A percentile compares a stretch with the other conserved stretches of the same genome.
phyloP scores from a whole-genome alignment of 2,797 vertebrate genomes.

The Scarus forsteni region DNA sequence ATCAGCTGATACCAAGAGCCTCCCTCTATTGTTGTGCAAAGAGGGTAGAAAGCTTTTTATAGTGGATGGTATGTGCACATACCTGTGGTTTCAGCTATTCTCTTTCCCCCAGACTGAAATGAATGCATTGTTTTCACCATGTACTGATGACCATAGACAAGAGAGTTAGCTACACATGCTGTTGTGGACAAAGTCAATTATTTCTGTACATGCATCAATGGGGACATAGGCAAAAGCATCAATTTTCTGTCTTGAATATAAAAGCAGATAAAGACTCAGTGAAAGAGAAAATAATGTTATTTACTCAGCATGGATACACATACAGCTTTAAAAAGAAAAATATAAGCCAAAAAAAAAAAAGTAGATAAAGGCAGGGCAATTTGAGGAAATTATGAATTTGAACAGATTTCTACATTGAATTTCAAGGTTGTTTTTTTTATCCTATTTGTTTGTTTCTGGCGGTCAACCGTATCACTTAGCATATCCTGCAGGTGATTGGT shows the following conservation, averaged over 20 bases:
- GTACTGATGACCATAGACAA: conserved; percentile 1
- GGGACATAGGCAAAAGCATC: background rate
- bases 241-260: background rate
- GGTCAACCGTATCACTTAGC: no score
- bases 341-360: background rate
- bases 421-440: no score
- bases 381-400: no score
- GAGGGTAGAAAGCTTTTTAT: conserved; percentile 21
- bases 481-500: no score
- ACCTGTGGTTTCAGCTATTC: background rate
- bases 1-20: background rate
- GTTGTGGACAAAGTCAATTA: no score
- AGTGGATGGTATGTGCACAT: conserved; percentile 4
- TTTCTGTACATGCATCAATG: background rate
- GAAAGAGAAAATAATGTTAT: no score
- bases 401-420: background rate
- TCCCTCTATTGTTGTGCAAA: conserved; percentile 2
- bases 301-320: background rate
- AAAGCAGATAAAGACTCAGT: background rate
- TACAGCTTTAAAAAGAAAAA: background rate
- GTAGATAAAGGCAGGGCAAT: no score
- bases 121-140: background rate
- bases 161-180: background rate
- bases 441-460: no score
- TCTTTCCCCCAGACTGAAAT: background rate